A percentile compares a stretch with the other conserved stretches of the same genome.
phyloP scores from a whole-genome alignment of 2,888 invertebrate genomes.

The Sepiola atlantica region DNA sequence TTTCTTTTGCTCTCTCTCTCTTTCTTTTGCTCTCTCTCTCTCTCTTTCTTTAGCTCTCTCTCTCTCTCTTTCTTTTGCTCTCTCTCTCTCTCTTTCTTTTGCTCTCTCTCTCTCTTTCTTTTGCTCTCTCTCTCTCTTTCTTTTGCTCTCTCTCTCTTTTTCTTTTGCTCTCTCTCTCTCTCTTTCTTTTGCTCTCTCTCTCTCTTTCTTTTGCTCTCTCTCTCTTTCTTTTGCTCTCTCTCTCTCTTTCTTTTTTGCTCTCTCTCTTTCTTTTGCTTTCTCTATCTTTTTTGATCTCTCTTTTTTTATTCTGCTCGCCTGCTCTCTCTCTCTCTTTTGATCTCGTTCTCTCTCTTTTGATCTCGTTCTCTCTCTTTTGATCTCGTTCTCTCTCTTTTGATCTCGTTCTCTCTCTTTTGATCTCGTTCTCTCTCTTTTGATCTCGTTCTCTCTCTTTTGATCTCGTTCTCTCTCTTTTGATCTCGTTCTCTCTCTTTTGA shows the following conservation, averaged over 20 bases:
- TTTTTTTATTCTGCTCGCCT: too few species aligned
- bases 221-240: not conserved
- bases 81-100: not conserved
- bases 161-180: not conserved
- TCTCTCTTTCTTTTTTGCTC: not conserved
- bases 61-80: too few species aligned
- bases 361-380: not conserved
- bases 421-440: not conserved
- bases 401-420: not conserved
- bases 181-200: too few species aligned
- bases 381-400: not conserved
- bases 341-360: not conserved
- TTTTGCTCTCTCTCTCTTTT: not conserved
- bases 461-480: not conserved
- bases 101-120: not conserved
- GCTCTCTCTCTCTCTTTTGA: not conserved
- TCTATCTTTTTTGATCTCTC: not conserved
- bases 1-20: too few species aligned
- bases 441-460: not conserved
- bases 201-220: not conserved
- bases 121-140: not conserved
- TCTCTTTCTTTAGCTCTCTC: too few species aligned
- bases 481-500: too few species aligned
- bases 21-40: too few species aligned
- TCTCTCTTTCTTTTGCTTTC: not conserved